Evolutionary conservation across 2,797 vertebrate genomes (phyloP), one percentile per base, ranked within the genome.

Genomic region (Antrozous pallidus): DNA sequence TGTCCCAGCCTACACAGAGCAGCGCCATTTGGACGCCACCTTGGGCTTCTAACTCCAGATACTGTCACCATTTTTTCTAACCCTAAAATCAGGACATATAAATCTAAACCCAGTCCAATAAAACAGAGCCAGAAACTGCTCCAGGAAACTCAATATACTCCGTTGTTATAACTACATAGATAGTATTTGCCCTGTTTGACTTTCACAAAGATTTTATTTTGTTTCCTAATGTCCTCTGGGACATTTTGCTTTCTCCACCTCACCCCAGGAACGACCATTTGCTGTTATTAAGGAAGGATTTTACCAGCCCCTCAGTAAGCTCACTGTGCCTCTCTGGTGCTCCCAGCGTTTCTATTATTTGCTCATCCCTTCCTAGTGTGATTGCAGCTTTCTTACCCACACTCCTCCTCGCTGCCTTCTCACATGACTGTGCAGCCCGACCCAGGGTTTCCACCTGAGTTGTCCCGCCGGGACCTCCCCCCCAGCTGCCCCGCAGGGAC

Each of bases 131-230:
- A 18, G 31, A 16, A 28, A 33, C 47, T 28, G 8, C n/a, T 49
- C 24, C n/a, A 6, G 33, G 40, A 93, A 42, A 26, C 38, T 33
- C 56, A 61, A 69, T 36, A 42, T 4, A 18, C 9, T 56, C 8
- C 13, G 61, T 33, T 28, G 31, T 40, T 78, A 7, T 18, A 40
- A 89, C 58, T 2, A 33, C 24, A 33, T 1, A 69, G 24, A 58
- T 13, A 10, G 2, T 1, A 14, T 56, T 31, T 36, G 3, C 7
- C 56, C 63, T 45, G 86, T 71, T 61, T 47, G 3, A 40, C n/a
- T 74, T 93, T 58, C 51, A 73, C 33, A 18, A 83, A 70, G 40
- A 92, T 78, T 73, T 75, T 12, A 61, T 73, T 54, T 75, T 65
- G 8, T 33, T 81, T 67, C 31, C 24, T 75, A 56, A 83, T 36